Base-by-base conservation (phyloP, 2,797 vertebrate species). In the Anguilla obscura region DNA sequence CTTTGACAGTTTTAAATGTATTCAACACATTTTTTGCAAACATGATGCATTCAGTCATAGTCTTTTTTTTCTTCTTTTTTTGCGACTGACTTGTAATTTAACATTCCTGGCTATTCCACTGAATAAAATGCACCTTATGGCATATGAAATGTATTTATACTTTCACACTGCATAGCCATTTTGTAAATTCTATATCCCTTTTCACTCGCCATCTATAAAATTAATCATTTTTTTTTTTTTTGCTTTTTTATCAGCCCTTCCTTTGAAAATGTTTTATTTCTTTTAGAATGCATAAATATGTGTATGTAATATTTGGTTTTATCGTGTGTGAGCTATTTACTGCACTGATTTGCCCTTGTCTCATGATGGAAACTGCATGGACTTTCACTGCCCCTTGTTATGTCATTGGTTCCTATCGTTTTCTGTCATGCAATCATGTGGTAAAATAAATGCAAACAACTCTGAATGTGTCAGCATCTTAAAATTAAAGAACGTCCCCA, bases 271-370 rank as follows among this genome's bases (percentile, higher is more conserved):
- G 8, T 50, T 82, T 82, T 24, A 48, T 82, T 8, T 48, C 45
- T 48, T 82, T 50, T 9, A 24, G 18, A 82, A n/a, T 76, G 10
- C 40, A 82, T 82, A 82, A 24, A 48, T 50, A 82, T 82, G 7
- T 40, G 14, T 4, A 36, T 40, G 40, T n/a, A 80, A 48, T 82
- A n/a, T 82, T 48, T 82, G 36, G 79, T 82, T 9, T 82, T 82
- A 9, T 82, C 50, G 21, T 82, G 40, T 82, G n/a, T 16, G 36
- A 48, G 79, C 21, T 82, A 82, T 45, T 82, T 24, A 82, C 79
- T 82, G 79, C 79, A 82, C 79, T 82, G 79, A 50, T 82, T n/a
- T 82, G 45, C 24, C 8, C 79, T 48, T 82, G 45, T 82, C 79
- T 24, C 79, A n/a, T 21, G 8, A 12, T 48, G 40, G 40, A 50